Conservation (phyloP, 2,113 vertebrate species). For the Syngnathoides biaculeatus region DNA sequence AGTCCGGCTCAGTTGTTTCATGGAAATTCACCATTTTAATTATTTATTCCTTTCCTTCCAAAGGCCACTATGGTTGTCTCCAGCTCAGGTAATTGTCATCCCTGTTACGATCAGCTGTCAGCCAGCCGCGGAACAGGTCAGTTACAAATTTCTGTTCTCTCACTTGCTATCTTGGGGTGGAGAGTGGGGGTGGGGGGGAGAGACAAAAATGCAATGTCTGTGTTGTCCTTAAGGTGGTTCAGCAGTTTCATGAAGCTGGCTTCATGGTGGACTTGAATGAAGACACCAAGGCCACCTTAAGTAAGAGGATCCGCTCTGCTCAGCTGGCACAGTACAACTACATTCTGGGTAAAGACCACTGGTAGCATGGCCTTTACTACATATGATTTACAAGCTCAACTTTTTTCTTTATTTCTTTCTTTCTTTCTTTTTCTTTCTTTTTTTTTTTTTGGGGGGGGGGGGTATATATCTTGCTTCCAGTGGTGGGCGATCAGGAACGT, state of each 20-base stretch:
- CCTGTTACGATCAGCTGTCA: constrained; percentile 77
- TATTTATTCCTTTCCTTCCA: not conserved
- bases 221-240: constrained; percentile 72
- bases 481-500: constrained; percentile 81
- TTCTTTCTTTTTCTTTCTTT: not conserved
- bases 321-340: constrained; percentile 89
- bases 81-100: constrained; percentile 81
- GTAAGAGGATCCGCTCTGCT: constrained; percentile 83
- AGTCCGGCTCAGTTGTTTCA: not conserved
- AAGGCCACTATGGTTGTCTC: constrained; percentile 91
- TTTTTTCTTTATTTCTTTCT: not conserved
- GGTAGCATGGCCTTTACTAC: no score
- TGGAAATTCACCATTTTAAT: not conserved
- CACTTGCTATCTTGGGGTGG: not conserved
- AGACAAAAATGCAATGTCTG: not conserved
- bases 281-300: constrained; percentile 76
- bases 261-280: constrained; percentile 75
- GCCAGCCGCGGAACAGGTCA: constrained; percentile 78
- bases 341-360: constrained; percentile 79
- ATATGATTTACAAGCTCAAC: no score
- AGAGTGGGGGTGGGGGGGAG: no score
- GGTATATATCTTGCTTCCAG: constrained; percentile 49
- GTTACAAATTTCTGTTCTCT: constrained; percentile 27
- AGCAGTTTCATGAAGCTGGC: constrained; percentile 67
- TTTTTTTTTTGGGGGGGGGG: not conserved